Evolutionary conservation across 2,113 vertebrate genomes (phyloP), one percentile per base, ranked within the genome.

Genomic region (Indicator indicator): DNA sequence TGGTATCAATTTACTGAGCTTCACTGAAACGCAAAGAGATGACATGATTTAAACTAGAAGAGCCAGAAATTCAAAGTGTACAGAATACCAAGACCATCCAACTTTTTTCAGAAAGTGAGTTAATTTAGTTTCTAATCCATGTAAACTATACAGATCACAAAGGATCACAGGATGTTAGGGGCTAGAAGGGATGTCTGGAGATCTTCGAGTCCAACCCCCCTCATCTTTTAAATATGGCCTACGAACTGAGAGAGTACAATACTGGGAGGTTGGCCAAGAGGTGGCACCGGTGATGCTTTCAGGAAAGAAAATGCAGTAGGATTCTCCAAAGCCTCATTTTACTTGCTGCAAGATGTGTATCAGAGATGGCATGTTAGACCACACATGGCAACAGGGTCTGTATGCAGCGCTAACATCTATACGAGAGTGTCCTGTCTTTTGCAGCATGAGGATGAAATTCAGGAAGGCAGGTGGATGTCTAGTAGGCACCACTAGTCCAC

Each of bases 321-420:
- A 63, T n/a, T 72, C 28, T 56, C n/a, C n/a, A 50, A 86, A 76
- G 27, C 5, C 20, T 65, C 26, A 54, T n/a, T 56, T 20, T 9
- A 74, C 26, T 40, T 62, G 36, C 15, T 33, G 33, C 32, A 67
- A 83, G 46, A 82, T 42, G 8, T 72, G 26, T 14, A 59, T 30
- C 44, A 54, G 9, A 70, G 46, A 74, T 17, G 8, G 11, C 21
- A 40, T 2, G 2, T 52, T n/a, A 55, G 14, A 50, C 40, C 38
- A 50, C 0, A 2, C 14, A n/a, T 0, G 0, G 27, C 15, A 46
- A 79, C 60, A n/a, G 23, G 1, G 28, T 75, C 20, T 32, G 10
- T 33, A 40, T 20, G 32, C 21, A 62, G 28, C 40, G 74, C 28
- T 40, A 68, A 55, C 14, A 67, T 23, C 60, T 28, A 26, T 2